A percentile compares a stretch with the other conserved stretches of the same genome.
Evolutionary conservation across 2,113 vertebrate genomes (phyloP).

Genomic region (Cariama cristata): DNA sequence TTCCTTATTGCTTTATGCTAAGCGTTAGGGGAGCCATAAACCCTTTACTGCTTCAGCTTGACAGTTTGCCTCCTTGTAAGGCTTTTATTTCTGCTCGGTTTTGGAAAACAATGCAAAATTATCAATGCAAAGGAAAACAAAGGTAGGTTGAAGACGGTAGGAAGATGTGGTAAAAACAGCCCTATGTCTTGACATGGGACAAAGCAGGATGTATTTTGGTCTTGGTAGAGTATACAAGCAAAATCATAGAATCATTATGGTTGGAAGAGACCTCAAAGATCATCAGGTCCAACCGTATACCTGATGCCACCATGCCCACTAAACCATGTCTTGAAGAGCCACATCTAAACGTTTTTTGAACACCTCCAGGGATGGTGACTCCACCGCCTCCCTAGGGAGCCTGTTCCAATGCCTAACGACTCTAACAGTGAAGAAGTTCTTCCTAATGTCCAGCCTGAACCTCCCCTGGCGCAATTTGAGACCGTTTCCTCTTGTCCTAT

Average conservation of each 20-base stretch:
- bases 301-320: too few relatives aligned
- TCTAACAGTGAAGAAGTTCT: too few relatives aligned
- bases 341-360: too few relatives aligned
- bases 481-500: too few relatives aligned
- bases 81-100: not conserved
- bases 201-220: not conserved
- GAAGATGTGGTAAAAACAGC: not conserved
- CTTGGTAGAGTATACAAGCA: not conserved
- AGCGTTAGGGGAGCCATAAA: not conserved
- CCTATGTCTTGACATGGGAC: not conserved
- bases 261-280: too few relatives aligned
- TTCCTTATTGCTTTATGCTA: not conserved
- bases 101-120: not conserved
- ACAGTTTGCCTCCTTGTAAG: not conserved
- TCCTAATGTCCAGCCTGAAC: too few relatives aligned
- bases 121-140: not conserved
- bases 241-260: not conserved
- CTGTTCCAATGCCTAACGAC: too few relatives aligned
- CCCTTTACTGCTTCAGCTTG: not conserved
- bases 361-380: too few relatives aligned
- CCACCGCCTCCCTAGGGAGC: too few relatives aligned
- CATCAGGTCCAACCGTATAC: too few relatives aligned
- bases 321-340: too few relatives aligned
- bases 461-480: too few relatives aligned
- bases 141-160: not conserved